Evolutionary conservation across 2,888 invertebrate genomes (phyloP), one percentile per base, ranked within the genome.

Genomic region (Tribolium freemani): DNA sequence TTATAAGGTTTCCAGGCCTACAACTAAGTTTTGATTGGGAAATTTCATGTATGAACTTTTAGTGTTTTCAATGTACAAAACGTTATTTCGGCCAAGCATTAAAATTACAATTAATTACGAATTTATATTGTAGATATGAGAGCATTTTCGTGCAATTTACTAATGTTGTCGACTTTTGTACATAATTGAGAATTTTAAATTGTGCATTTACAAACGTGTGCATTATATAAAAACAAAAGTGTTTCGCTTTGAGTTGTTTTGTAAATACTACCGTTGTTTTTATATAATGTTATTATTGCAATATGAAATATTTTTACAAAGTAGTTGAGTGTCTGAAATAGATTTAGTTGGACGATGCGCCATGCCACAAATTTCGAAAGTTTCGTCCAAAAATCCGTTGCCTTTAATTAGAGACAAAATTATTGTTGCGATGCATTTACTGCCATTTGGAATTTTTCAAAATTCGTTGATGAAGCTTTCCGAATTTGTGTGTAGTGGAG

Each of bases 391-490:
- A 57, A 30, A 50, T 70, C 58, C 9, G 45, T 63, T 64, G 63
- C 64, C 64, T 71, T 70, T 64, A 48, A 69, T 60, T 57, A 70
- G 30, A 69, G 16, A 16, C 5, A 48, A 48, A 68, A 68, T 58
- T 58, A 68, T 63, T 48, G 38, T 58, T 58, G 63, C 11, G 10
- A 38, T 51, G 38, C 50, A 57, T 50, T 57, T 68, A 70, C 69
- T 70, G 69, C 69, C 69, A 63, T 70, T 70, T 54, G 63, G 61
- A 69, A 57, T 53, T 67, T 63, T 67, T 57, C 54, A 64, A 70
- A 70, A 64, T 60, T 69, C 8, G 20, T n/a, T 10, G 9, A 57
- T 4, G 11, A 26, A 16, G 26, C 54, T 56, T 54, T 46, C 9
- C 30, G 54, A 46, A 56, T 70, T 57, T 13, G 48, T 53, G 16